Evolutionary conservation across 1,140 invertebrate genomes (phyloP).

Genomic region (Physella acuta): DNA sequence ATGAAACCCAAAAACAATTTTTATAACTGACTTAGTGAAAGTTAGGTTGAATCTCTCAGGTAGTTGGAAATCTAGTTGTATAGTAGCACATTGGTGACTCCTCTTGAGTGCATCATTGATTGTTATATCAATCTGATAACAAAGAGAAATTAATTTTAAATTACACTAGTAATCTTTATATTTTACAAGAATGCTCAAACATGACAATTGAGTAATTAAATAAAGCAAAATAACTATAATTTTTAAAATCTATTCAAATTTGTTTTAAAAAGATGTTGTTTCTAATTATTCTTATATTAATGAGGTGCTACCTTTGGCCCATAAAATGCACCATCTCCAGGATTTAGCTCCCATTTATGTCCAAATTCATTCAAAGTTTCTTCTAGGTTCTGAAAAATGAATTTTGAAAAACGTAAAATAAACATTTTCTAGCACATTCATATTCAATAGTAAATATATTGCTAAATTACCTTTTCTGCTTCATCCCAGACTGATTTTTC

Average conservation of each 20-base stretch:
- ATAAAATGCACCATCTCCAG: constrained; percentile 96
- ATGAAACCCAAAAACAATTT: neutral
- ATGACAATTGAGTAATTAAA: no score
- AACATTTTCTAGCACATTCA: neutral
- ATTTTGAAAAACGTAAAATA: no score
- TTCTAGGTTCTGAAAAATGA: constrained; percentile 72
- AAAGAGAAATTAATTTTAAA: neutral
- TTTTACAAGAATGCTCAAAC: neutral
- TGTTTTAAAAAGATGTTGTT: neutral
- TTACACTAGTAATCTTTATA: neutral
- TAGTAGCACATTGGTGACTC: constrained; percentile 93
- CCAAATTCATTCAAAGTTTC: constrained; percentile 87
- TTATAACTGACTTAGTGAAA: constrained; percentile 75
- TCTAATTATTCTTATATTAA: neutral
- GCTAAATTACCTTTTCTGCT: constrained; percentile 56
- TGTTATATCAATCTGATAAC: constrained; percentile 86
- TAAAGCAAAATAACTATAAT: constrained; percentile 19
- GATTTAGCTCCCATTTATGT: constrained; percentile 83
- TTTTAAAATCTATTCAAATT: constrained; percentile 2
- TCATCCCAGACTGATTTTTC: constrained; percentile 80
- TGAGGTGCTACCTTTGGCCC: constrained; percentile 77
- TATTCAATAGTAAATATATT: neutral
- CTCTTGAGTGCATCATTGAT: constrained; percentile 90
- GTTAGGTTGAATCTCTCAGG: constrained; percentile 87
- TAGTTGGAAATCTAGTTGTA: constrained; percentile 97